phyloP scores from a whole-genome alignment of 1,140 invertebrate species.

The Drosophila fuyamai region DNA sequence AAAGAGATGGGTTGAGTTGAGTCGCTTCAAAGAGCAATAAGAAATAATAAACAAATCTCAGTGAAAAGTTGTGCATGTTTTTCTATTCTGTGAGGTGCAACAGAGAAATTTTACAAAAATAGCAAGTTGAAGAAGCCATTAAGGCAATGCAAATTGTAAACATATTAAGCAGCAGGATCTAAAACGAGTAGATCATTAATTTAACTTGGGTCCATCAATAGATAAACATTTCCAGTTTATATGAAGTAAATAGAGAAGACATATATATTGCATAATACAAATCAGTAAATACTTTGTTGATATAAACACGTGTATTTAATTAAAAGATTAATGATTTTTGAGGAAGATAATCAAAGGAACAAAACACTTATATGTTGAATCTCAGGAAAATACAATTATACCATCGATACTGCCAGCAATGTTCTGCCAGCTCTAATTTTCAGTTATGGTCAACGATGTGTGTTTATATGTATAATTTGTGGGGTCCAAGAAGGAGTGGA shows the following conservation, averaged over 20 bases:
- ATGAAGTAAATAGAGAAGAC: background rate
- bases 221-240: slow-evolving; percentile 32
- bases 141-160: slow-evolving; percentile 60
- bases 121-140: slow-evolving; percentile 15
- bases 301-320: background rate
- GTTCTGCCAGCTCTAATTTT: slow-evolving; percentile 4
- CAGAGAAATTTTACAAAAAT: slow-evolving; percentile 18
- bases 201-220: slow-evolving; percentile 50
- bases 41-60: slow-evolving; percentile 75
- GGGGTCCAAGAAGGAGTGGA: background rate
- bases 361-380: too few species aligned
- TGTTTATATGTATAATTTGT: background rate
- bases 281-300: too few species aligned
- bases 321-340: too few species aligned
- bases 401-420: background rate
- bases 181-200: slow-evolving; percentile 28
- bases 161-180: slow-evolving; percentile 14
- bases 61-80: slow-evolving; percentile 57
- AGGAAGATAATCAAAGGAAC: too few species aligned
- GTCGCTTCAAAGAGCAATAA: slow-evolving; percentile 63
- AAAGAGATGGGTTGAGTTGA: slow-evolving; percentile 15
- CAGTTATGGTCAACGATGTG: slow-evolving; percentile 17
- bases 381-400: too few species aligned
- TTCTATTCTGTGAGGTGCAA: slow-evolving; percentile 21
- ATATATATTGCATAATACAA: too few species aligned